These are phyloP conservation scores for Tarsius wallacei DNA, from an alignment of 2,797 vertebrate species.

Conservation along the genomic window DNA sequence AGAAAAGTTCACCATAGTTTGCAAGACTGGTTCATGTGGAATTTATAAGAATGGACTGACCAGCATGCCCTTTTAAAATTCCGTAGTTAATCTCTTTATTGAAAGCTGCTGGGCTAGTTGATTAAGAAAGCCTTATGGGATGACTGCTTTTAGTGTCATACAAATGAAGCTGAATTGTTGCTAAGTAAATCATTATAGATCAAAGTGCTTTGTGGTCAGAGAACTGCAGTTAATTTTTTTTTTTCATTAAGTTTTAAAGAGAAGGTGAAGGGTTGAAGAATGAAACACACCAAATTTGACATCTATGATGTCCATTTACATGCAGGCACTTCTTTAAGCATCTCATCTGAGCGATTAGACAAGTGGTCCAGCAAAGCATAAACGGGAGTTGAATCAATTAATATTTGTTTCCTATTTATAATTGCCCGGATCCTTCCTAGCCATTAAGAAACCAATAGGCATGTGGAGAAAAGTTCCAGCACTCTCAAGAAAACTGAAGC, in stretches of 20 bases:
- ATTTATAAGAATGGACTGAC: constrained; percentile 77
- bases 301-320: constrained; percentile 62
- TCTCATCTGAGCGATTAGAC: constrained; percentile 60
- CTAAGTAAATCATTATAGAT: constrained; percentile 78
- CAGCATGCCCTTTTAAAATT: constrained; percentile 81
- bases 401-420: constrained; percentile 57
- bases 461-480: not conserved
- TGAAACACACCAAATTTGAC: constrained; percentile 69
- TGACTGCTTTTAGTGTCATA: constrained; percentile 83
- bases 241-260: constrained; percentile 86
- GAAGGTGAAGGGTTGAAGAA: constrained; percentile 77
- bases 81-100: constrained; percentile 82
- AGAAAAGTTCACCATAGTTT: constrained; percentile 79
- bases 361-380: constrained; percentile 45
- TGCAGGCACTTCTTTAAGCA: constrained; percentile 24
- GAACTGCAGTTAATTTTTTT: constrained; percentile 81
- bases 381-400: constrained; percentile 31
- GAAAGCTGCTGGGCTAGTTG: constrained; percentile 80
- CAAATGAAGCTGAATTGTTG: constrained; percentile 82
- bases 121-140: constrained; percentile 85
- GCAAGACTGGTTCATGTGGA: constrained; percentile 76
- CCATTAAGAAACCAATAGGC: constrained; percentile 7
- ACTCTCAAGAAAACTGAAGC: not conserved
- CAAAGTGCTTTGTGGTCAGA: constrained; percentile 86
- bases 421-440: not conserved